phyloP scores from a whole-genome alignment of 1,140 invertebrate species.

The Drosophila novamexicana region DNA sequence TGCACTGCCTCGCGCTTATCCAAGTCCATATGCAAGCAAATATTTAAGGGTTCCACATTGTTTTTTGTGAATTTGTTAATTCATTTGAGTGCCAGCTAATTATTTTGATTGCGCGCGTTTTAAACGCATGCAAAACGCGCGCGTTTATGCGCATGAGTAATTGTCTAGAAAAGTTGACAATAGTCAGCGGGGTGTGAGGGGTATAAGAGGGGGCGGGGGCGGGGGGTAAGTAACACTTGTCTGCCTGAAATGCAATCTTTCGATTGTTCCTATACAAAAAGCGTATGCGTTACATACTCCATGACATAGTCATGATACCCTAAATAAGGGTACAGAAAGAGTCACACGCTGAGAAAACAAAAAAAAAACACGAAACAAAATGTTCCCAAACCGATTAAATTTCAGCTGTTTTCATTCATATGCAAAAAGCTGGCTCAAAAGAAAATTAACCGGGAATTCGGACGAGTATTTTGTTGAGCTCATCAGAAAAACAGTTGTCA shows the following conservation, averaged over 20 bases:
- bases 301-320: no score
- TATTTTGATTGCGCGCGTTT: conserved; percentile 66
- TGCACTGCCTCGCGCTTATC: conserved; percentile 14
- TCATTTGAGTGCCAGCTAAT: conserved; percentile 59
- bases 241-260: not conserved
- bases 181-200: not conserved
- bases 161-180: not conserved
- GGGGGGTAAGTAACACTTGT: conserved; percentile 9
- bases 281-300: not conserved
- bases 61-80: conserved; percentile 54
- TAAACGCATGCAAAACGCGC: conserved; percentile 65
- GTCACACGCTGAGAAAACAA: conserved; percentile 49
- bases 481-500: conserved; percentile 54
- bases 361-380: conserved; percentile 19
- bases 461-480: conserved; percentile 66
- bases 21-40: not conserved
- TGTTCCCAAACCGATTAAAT: conserved; percentile 62
- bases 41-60: conserved; percentile 15
- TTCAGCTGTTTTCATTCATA: conserved; percentile 71
- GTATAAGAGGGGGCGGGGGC: not conserved
- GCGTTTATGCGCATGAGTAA: conserved; percentile 39
- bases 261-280: conserved; percentile 6
- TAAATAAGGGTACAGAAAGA: conserved; percentile 2
- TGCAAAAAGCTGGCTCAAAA: conserved; percentile 50
- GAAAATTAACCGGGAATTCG: conserved; percentile 40